A percentile compares a stretch with the other conserved stretches of the same genome.
These are phyloP conservation scores for Pseudonaja textilis DNA, from an alignment of 2,113 vertebrate species.

Conservation along the genomic window DNA sequence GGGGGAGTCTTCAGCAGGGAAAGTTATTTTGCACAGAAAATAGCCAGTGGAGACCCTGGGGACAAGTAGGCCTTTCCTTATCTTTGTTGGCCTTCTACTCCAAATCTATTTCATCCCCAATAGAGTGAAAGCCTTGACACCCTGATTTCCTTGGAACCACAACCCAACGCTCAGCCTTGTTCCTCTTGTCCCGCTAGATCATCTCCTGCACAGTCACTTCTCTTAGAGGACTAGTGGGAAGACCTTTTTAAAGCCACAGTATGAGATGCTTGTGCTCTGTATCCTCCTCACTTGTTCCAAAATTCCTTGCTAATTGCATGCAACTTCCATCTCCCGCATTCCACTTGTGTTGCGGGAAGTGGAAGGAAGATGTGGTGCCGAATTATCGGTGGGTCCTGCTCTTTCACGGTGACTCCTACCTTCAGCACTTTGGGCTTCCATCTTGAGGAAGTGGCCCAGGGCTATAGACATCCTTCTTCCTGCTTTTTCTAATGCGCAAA, in stretches of 20 bases:
- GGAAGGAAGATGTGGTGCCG: not conserved
- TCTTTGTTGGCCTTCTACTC: not conserved
- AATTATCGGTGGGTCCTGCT: not conserved
- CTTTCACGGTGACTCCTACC: conserved; percentile 4
- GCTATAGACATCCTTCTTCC: not conserved
- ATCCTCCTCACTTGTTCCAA: conserved; percentile 9
- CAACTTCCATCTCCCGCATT: conserved; percentile 28
- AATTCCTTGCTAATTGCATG: conserved; percentile 45
- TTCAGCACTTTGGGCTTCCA: fast-evolving
- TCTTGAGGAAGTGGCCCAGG: not conserved
- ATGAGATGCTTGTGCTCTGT: not conserved
- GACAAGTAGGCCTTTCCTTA: not conserved
- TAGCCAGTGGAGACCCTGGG: not conserved
- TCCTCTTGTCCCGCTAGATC: not conserved
- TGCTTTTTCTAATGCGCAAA: conserved; percentile 23
- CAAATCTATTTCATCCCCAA: not conserved
- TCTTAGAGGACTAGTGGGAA: not conserved
- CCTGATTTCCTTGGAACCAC: not conserved
- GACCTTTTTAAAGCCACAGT: conserved; percentile 5
- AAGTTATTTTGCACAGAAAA: not conserved
- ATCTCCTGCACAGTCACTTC: not conserved
- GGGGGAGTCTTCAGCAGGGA: too few relatives aligned
- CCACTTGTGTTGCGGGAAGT: conserved; percentile 11
- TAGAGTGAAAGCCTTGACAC: not conserved
- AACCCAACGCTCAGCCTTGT: not conserved